Base-by-base conservation (phyloP, 2,888 invertebrate species). In the Pristionchus japonicus region DNA sequence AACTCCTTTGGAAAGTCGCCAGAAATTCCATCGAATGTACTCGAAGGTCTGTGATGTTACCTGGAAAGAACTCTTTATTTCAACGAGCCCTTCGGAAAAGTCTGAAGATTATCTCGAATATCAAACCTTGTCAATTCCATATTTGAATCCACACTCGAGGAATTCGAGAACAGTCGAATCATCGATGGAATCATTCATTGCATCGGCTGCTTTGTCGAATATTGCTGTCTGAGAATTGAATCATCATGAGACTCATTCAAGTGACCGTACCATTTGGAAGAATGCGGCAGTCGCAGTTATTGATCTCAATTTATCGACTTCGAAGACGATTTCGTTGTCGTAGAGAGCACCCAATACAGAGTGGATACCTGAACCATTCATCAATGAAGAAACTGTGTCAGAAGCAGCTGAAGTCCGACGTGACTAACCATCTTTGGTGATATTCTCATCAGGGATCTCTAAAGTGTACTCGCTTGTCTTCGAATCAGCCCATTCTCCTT, bases 261-360 rank as follows among this genome's bases (percentile, higher is more conserved):
- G 31, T 34, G 47, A 80, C 64, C 49, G 40, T 27, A 92, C 92
- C 84, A 93, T 88, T 64, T 91, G 90, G 37, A 93, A 74, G 57
- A 92, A 88, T 4, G 91, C 90, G 1, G 93, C 92, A 7, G 93
- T 90, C 0, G 92, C 91, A 13, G 92, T 77, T n/a, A 92, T 91
- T 31, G 90, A 90, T 37, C 88, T 88, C 27, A 93, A 89, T 47
- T 93, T 89, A 2, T 92, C 90, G 0, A 90, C n/a, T 74, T 92
- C 91, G 27, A 93, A 90, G 61, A 90, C 90, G 11, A 93, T 93
- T 86, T 93, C 93, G 77, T 93, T 93, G 83, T 91, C 89, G 87
- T 93, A 93, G 37, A 93, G 89, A 40, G 92, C 91, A 11, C 90
- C 93, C 31, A 93, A 89, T 0, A 93, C 93, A 27, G 90, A 89